Evolutionary conservation across 2,113 vertebrate genomes (phyloP).

Genomic region (Meleagris gallopavo): DNA sequence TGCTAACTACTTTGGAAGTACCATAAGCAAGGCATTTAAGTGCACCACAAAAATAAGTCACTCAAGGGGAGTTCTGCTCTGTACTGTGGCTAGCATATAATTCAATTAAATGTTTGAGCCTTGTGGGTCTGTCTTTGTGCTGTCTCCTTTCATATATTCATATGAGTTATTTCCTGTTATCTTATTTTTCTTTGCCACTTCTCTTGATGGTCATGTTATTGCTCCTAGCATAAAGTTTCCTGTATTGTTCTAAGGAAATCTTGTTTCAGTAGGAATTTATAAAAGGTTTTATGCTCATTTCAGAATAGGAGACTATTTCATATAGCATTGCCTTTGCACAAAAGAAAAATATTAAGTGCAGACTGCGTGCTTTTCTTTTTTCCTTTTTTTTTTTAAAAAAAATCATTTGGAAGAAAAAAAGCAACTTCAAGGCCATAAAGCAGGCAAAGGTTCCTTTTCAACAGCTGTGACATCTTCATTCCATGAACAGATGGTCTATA

Average conservation of each 20-base stretch:
- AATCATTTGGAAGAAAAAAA: background rate
- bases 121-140: constrained; percentile 31
- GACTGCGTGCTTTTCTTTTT: background rate
- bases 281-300: background rate
- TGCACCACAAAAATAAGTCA: constrained; percentile 22
- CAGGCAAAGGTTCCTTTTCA: background rate
- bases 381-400: background rate
- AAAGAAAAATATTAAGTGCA: background rate
- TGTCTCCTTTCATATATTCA: background rate
- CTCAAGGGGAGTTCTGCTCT: constrained; percentile 27
- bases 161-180: background rate
- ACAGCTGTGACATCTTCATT: background rate
- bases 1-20: background rate
- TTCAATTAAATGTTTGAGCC: constrained; percentile 61
- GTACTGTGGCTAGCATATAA: constrained; percentile 48
- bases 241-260: background rate
- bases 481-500: background rate
- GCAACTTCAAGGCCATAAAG: background rate
- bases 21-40: constrained; percentile 17
- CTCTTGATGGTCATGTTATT: background rate
- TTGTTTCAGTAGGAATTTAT: background rate
- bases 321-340: background rate
- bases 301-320: background rate
- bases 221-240: background rate
- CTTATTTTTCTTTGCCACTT: background rate